phyloP scores from a whole-genome alignment of 1,140 invertebrate species.

The Lepidurus arcticus region DNA sequence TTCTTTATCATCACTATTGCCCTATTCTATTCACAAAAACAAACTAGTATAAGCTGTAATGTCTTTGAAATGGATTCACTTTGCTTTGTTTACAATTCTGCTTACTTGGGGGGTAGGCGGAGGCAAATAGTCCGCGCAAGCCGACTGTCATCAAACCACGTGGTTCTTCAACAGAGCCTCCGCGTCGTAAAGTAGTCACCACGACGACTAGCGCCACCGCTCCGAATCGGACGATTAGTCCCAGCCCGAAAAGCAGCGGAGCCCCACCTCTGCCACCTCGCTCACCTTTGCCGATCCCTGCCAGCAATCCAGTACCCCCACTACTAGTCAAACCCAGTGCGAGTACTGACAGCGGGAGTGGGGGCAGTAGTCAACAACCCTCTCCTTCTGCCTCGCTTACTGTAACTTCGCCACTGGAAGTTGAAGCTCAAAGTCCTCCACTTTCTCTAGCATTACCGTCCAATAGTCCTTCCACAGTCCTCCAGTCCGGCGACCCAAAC shows the following conservation, averaged over 20 bases:
- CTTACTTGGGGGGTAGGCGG: background rate
- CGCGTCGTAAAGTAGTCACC: constrained; percentile 1
- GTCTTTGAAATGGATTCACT: no score
- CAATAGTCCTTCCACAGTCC: constrained; percentile 9
- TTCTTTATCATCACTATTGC: background rate
- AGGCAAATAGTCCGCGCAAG: background rate
- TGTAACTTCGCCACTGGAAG: background rate
- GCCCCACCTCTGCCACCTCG: background rate
- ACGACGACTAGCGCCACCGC: background rate
- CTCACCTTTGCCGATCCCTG: background rate
- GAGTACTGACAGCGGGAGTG: background rate
- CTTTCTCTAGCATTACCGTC: background rate
- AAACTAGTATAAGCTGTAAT: no score
- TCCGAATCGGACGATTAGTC: background rate
- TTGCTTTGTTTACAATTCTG: no score
- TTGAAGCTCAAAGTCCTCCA: constrained; percentile 1
- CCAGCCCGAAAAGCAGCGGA: background rate
- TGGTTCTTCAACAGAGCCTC: constrained; percentile 7
- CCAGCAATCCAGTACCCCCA: background rate
- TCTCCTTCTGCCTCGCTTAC: constrained; percentile 7
- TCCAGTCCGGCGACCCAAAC: background rate
- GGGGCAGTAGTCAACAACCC: background rate
- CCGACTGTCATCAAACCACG: constrained; percentile 3
- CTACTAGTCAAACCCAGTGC: constrained; percentile 10
- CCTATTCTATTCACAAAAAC: no score